Evolutionary conservation across 2,797 vertebrate species (phyloP), one percentile per base, ranked within the genome.

Genomic region (Intellagama lesueurii): DNA sequence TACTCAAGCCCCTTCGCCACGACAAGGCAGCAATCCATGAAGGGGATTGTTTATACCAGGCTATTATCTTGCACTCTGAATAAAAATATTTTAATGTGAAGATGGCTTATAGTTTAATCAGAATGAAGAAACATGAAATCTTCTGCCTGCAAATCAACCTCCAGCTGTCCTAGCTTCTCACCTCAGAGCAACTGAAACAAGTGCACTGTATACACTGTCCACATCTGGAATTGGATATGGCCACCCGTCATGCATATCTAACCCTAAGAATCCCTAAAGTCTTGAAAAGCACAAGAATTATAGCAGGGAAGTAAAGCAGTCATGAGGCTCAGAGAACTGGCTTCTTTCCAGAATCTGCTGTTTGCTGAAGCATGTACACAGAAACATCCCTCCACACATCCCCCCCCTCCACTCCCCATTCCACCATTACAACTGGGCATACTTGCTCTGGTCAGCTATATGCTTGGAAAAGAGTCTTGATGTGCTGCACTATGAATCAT

Each of bases 371-470:
- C 52, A 66, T 32, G 12, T 47, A n/a, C 28, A 32, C 35, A 81
- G 52, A 82, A 64, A 24, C 60, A 47, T 82, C 40, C 56, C 26
- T 24, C 11, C 76, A 77, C 76, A 14, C 44, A n/a, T 24, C 19
- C 22, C 32, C 17, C 75, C 4, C 52, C 35, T 1, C 75, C 4
- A 32, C 35, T 2, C 9, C n/a, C 70, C 7, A 0, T 9, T 5
- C 6, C 66, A 1, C 56, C 73, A 47, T 47, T 78, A 69, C 56
- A 6, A 3, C 49, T 86, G 72, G 81, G 86, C 70, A 60, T 68
- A 80, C 90, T 87, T 80, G 66, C 76, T 87, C 72, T 0, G 0
- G 17, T 49, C 0, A 0, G 70, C 64, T 70, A 0, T 0, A 64
- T 44, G 49, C 66, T 12, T 0, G 4, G 40, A 40, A 77, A 0